Conservation (phyloP, 2,888 invertebrate genomes). For the Hipparchia sbordonii region DNA sequence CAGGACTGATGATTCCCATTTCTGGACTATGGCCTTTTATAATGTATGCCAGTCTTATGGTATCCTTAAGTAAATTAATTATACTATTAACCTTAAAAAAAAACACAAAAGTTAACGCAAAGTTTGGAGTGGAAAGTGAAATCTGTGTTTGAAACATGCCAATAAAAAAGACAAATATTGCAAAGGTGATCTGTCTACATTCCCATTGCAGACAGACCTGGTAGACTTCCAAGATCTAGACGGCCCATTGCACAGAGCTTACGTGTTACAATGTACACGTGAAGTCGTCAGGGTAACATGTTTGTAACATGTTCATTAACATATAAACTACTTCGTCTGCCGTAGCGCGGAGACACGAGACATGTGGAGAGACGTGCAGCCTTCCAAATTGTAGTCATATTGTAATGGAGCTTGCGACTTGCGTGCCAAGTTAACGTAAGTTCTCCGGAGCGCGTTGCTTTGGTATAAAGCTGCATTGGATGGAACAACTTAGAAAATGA, state of each 20-base stretch:
- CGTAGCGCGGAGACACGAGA: conserved; percentile 7
- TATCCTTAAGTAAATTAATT: no score
- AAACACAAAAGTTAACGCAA: no score
- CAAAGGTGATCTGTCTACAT: background rate
- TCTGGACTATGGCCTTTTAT: no score
- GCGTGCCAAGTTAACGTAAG: background rate
- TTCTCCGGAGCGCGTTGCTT: background rate
- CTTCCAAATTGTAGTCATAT: conserved; percentile 5
- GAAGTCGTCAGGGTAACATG: conserved; percentile 19
- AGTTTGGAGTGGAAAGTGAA: no score
- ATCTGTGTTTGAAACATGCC: no score
- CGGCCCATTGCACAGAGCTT: background rate
- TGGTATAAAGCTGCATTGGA: background rate
- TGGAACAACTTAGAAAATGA: no score
- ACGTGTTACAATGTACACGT: conserved; percentile 21
- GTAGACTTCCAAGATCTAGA: conserved; percentile 10
- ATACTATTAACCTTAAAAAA: no score
- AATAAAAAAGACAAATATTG: no score
- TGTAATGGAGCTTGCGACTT: background rate
- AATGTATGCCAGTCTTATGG: no score
- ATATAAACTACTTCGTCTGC: conserved; percentile 33
- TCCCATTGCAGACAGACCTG: background rate
- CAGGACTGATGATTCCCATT: no score
- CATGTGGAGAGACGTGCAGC: background rate
- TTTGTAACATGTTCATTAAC: conserved; percentile 25